Percentiles rank a stretch among this genome's conserved stretches.
These are phyloP conservation scores for Andrena marginata DNA, from an alignment of 2,888 invertebrate species.

Conservation along the genomic window DNA sequence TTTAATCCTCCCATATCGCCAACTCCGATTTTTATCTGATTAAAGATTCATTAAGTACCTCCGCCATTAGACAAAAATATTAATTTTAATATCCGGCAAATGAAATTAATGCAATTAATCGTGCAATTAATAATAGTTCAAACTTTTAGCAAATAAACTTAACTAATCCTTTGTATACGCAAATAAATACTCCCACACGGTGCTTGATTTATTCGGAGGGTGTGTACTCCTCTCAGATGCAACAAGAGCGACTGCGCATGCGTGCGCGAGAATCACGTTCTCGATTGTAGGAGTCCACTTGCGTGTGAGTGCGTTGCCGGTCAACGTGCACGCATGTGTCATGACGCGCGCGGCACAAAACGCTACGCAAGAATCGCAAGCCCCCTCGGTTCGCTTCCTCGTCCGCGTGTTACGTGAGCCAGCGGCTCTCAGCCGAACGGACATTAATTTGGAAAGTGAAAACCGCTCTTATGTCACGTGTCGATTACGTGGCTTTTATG, in stretches of 20 bases:
- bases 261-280: not conserved
- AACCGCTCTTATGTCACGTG: constrained; percentile 24
- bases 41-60: too few species aligned
- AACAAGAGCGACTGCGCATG: not conserved
- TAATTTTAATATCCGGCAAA: too few species aligned
- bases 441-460: constrained; percentile 47
- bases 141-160: too few species aligned
- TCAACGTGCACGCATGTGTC: not conserved
- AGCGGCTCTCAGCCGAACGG: not conserved
- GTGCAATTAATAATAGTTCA: too few species aligned
- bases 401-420: constrained; percentile 42
- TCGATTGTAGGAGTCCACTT: not conserved
- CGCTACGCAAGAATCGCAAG: constrained; percentile 17
- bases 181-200: not conserved
- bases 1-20: too few species aligned
- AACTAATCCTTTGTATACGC: too few species aligned
- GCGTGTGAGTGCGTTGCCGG: not conserved
- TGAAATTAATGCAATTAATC: too few species aligned
- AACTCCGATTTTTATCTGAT: too few species aligned
- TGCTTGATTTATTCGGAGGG: too few species aligned
- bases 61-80: too few species aligned
- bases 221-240: not conserved
- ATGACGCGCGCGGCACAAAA: not conserved
- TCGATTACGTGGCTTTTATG: constrained; percentile 15
- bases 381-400: constrained; percentile 27